phyloP scores from a whole-genome alignment of 2,797 vertebrate species.

The Lateolabrax maculatus region DNA sequence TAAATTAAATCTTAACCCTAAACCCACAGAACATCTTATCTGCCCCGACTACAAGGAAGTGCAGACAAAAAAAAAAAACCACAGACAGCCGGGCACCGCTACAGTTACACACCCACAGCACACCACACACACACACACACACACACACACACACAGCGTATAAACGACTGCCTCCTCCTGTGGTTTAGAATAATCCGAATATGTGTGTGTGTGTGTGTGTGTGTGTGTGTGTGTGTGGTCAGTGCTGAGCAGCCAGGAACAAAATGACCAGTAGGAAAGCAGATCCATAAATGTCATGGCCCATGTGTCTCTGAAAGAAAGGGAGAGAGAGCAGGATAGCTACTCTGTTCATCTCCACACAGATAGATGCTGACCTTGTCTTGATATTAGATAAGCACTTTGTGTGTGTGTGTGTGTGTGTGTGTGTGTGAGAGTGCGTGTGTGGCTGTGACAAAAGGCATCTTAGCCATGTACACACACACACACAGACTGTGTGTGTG shows the following conservation, averaged over 20 bases:
- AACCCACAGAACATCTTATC: slow-evolving; percentile 42
- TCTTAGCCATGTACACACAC: background rate
- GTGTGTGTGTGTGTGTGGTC: slow-evolving; percentile 18
- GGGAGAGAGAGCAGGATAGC: background rate
- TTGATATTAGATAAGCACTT: slow-evolving; percentile 54
- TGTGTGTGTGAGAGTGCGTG: slow-evolving; percentile 10
- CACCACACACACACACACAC: slow-evolving; percentile 27
- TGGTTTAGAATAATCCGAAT: slow-evolving; percentile 12
- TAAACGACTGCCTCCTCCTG: background rate
- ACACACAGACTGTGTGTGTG: background rate
- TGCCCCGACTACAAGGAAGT: slow-evolving; percentile 18
- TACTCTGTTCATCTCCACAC: slow-evolving; percentile 30
- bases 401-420: slow-evolving; percentile 26
- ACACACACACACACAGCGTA: slow-evolving; percentile 11
- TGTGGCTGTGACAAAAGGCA: background rate
- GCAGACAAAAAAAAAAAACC: slow-evolving; percentile 29
- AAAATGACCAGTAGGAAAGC: slow-evolving; percentile 31
- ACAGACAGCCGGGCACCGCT: slow-evolving; percentile 52
- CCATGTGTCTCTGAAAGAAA: background rate
- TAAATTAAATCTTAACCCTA: slow-evolving; percentile 35
- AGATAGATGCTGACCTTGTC: slow-evolving; percentile 53
- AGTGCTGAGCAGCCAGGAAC: slow-evolving; percentile 8
- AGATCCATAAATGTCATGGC: slow-evolving; percentile 52
- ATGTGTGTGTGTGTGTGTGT: slow-evolving; percentile 10
- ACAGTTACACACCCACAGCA: slow-evolving; percentile 13